Conservation (phyloP, 2,888 invertebrate genomes). For the Drosophila pullipes region DNA sequence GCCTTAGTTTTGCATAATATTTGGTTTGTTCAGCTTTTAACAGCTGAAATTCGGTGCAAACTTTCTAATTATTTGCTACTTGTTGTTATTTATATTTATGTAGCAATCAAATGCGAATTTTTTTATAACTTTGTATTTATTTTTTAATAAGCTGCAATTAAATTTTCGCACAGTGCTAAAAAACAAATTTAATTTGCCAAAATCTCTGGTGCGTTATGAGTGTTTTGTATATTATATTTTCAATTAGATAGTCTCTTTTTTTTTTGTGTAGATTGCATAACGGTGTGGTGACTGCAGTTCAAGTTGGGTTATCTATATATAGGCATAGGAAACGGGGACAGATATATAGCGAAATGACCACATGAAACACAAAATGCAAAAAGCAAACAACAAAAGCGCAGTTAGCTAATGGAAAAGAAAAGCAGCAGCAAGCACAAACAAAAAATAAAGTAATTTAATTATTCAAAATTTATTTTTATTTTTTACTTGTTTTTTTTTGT, state of each 20-base stretch:
- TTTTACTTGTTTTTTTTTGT: neutral
- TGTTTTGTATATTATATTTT: neutral
- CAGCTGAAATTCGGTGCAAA: neutral
- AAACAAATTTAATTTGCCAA: neutral
- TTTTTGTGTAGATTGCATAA: slow-evolving; percentile 33
- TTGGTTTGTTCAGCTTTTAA: neutral
- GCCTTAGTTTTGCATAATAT: neutral
- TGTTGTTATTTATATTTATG: neutral
- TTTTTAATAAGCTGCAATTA: slow-evolving; percentile 38
- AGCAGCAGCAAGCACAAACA: slow-evolving; percentile 1
- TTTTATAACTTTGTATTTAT: slow-evolving; percentile 1
- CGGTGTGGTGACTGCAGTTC: slow-evolving; percentile 4
- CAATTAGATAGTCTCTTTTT: slow-evolving; percentile 15
- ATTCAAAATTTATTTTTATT: slow-evolving; percentile 45
- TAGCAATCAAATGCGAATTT: slow-evolving; percentile 1
- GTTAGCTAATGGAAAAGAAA: slow-evolving; percentile 27
- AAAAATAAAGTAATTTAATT: slow-evolving; percentile 64
- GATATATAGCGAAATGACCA: neutral
- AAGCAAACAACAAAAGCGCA: slow-evolving; percentile 14
- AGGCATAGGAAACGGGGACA: slow-evolving; percentile 19
- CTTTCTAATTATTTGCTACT: neutral
- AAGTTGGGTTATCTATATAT: slow-evolving; percentile 31
- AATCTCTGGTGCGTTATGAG: neutral
- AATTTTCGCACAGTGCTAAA: slow-evolving; percentile 46
- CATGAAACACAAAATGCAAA: slow-evolving; percentile 31